Percentiles rank a stretch among this genome's conserved stretches.
phyloP scores from a whole-genome alignment of 2,797 vertebrate species.

The Amazona ochrocephala region DNA sequence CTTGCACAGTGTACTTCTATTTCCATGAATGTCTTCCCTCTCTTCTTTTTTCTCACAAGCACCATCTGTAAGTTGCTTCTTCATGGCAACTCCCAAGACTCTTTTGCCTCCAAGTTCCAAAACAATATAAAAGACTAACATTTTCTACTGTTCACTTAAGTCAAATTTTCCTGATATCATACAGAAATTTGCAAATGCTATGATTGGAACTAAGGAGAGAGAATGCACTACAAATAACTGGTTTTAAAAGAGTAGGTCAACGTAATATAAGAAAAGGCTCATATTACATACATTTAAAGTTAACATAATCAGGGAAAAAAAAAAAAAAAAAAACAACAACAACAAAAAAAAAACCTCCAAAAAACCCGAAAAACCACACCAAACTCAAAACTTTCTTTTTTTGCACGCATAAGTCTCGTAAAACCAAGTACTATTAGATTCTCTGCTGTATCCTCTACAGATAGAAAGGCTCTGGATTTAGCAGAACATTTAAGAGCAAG shows the following conservation, averaged over 20 bases:
- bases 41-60: background rate
- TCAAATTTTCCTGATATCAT: background rate
- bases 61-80: background rate
- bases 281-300: background rate
- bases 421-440: background rate
- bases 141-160: background rate
- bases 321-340: accelerated
- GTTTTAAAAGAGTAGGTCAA: background rate
- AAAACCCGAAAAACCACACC: background rate
- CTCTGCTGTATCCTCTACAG: background rate
- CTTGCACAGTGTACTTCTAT: background rate
- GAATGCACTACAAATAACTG: background rate
- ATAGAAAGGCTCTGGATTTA: background rate
- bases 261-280: background rate
- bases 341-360: accelerated
- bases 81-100: background rate
- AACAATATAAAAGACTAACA: background rate
- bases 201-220: background rate
- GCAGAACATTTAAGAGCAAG: background rate
- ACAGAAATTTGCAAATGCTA: background rate
- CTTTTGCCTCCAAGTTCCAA: background rate
- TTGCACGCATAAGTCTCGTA: background rate
- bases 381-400: background rate
- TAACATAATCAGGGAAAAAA: accelerated
- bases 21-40: background rate